These are phyloP conservation scores for Drosophila sp. DNA, from an alignment of 1,140 invertebrate species.

Conservation along the genomic window DNA sequence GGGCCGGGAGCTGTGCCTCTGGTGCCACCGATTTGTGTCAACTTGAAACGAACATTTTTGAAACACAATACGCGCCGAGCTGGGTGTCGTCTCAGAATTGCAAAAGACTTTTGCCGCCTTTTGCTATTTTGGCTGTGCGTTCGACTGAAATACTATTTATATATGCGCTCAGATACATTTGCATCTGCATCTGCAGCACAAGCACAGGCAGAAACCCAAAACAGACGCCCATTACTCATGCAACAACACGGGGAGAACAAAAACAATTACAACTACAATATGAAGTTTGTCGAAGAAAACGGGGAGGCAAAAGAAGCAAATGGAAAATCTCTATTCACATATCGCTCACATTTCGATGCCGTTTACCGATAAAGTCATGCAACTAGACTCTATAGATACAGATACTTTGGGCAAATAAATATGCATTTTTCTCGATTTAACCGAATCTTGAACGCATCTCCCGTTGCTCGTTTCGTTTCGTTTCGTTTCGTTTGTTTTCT, in stretches of 20 bases:
- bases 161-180: conserved; percentile 79
- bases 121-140: conserved; percentile 79
- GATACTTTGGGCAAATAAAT: conserved; percentile 79
- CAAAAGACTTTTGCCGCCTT: conserved; percentile 37
- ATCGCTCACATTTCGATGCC: conserved; percentile 79
- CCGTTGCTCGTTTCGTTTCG: conserved; percentile 30
- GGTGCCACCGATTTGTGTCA: conserved; percentile 66
- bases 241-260: conserved; percentile 46
- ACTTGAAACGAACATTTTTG: conserved; percentile 67
- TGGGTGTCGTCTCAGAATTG: background rate
- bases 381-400: conserved; percentile 62
- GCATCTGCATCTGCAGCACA: conserved; percentile 54
- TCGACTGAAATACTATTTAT: conserved; percentile 83
- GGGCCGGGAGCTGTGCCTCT: too few species aligned
- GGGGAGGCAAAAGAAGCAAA: conserved; percentile 34
- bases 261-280: conserved; percentile 23
- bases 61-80: conserved; percentile 66
- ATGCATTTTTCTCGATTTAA: conserved; percentile 71
- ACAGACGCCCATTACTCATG: conserved; percentile 69
- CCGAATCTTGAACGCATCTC: conserved; percentile 7
- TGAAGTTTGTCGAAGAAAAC: conserved; percentile 12
- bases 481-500: conserved; percentile 35
- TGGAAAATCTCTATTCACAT: conserved; percentile 60
- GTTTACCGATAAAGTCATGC: conserved; percentile 60
- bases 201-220: too few species aligned